These are phyloP conservation scores for Apteryx owenii DNA, from an alignment of 2,113 vertebrate species.

Conservation along the genomic window DNA sequence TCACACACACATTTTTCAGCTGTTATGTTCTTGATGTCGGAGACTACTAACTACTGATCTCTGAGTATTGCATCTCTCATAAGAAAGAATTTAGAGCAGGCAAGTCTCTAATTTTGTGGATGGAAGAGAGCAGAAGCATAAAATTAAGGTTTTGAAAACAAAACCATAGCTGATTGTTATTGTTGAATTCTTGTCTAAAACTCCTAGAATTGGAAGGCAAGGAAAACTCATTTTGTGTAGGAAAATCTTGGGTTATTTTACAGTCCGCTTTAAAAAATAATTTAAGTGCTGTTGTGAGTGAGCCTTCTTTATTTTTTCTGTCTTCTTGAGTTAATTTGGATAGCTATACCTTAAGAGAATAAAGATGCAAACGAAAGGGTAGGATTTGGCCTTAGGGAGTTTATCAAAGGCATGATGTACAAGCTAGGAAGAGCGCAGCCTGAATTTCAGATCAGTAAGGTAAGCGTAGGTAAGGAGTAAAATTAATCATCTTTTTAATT, in stretches of 20 bases:
- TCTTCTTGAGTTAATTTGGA: background rate
- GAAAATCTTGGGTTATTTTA: background rate
- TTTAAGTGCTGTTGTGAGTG: background rate
- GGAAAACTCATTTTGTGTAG: background rate
- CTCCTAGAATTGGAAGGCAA: background rate
- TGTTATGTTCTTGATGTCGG: background rate
- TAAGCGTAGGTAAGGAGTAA: background rate
- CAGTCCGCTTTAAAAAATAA: background rate
- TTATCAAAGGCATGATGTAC: background rate
- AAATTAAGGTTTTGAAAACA: background rate
- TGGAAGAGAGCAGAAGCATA: background rate
- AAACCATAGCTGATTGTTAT: background rate
- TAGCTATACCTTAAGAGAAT: background rate
- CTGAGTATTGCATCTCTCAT: background rate
- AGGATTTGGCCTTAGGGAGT: background rate
- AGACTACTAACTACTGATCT: background rate
- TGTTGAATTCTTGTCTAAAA: background rate
- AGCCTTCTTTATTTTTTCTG: background rate
- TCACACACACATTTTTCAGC: too few relatives aligned
- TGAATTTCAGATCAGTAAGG: background rate
- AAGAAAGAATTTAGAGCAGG: background rate
- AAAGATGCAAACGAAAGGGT: background rate
- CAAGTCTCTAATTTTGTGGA: background rate
- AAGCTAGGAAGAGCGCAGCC: background rate
- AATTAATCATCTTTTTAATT: background rate